phyloP scores from a whole-genome alignment of 1,140 invertebrate genomes.

The Caenorhabditis inopinata region DNA sequence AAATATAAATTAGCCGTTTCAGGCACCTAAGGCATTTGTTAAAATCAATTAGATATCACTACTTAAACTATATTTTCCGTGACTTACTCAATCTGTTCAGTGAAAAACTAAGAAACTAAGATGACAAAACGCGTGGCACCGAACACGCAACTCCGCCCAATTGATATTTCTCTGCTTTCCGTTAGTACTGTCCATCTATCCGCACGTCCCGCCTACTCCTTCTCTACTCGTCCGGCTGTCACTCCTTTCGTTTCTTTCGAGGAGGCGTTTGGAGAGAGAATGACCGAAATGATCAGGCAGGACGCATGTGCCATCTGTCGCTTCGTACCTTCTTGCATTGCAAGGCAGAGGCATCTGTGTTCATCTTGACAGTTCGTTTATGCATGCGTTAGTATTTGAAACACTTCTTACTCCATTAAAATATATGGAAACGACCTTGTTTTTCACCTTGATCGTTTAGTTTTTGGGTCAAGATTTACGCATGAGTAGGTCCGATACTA shows the following conservation, averaged over 20 bases:
- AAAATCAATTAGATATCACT: too few relatives aligned
- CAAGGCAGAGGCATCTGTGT: neutral
- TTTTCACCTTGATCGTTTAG: neutral
- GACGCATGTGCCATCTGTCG: neutral
- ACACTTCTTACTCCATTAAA: too few relatives aligned
- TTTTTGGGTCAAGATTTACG: slow-evolving; percentile 14
- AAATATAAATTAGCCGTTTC: too few relatives aligned
- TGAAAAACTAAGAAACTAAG: too few relatives aligned
- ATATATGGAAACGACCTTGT: neutral
- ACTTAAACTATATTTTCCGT: too few relatives aligned
- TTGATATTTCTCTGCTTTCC: neutral
- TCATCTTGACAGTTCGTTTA: neutral
- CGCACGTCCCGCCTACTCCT: neutral
- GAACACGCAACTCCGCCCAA: neutral
- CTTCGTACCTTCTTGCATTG: neutral
- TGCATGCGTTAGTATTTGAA: too few relatives aligned
- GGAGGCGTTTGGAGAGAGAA: neutral
- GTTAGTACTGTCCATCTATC: neutral
- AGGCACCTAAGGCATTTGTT: too few relatives aligned
- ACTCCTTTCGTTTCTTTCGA: neutral
- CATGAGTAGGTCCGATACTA: neutral
- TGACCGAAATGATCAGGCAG: too few relatives aligned
- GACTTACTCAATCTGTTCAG: too few relatives aligned
- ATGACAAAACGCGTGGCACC: neutral
- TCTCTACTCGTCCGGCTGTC: neutral